Base-by-base conservation (phyloP, 2,113 vertebrate species). In the Ailurus styani region DNA sequence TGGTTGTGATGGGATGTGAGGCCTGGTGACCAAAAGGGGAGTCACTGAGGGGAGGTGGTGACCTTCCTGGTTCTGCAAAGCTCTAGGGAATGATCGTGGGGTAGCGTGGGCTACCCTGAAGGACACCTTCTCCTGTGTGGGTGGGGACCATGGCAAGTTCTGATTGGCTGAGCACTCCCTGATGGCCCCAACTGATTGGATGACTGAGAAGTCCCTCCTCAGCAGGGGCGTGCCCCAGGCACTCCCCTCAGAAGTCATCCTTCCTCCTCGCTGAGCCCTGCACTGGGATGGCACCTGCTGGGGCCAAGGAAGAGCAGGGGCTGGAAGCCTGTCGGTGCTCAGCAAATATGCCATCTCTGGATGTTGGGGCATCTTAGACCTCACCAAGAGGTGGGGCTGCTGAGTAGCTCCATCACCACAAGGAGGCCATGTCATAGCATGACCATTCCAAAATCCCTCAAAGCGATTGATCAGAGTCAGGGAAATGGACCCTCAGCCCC, bases 351-450 rank as follows among this genome's bases (percentile, higher is more conserved):
- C 68, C n/a, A 11, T 27, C 37, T 70, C 92, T 82, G 29, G 13
- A 15, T 52, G 57, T 34, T 3, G 1, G 40, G 64, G 54, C 4
- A 20, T 21, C n/a, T 50, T 45, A 1, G 0, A 55, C 64, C 23
- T 94, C 62, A 47, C 21, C 45, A 31, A 84, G 40, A 54, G 1
- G 23, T 17, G n/a, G 34, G 62, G 27, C 18, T 11, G 40, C 34
- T 2, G 0, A 0, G 21, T 3, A 27, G 52, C 50, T 34, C 45
- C 45, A 2, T 66, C 62, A 29, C 12, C 62, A 50, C 62, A 20
- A 37, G 25, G 54, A 86, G 64, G 27, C 34, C 52, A 14, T 0
- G 0, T 2, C 18, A 54, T 1, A 42, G 18, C 7, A 29, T 0
- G 14, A 12, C 23, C 52, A 72, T 64, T n/a, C 87, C 5, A 6